A percentile compares a stretch with the other conserved stretches of the same genome.
Evolutionary conservation across 2,888 invertebrate genomes (phyloP).

Genomic region (Acronicta aceris): DNA sequence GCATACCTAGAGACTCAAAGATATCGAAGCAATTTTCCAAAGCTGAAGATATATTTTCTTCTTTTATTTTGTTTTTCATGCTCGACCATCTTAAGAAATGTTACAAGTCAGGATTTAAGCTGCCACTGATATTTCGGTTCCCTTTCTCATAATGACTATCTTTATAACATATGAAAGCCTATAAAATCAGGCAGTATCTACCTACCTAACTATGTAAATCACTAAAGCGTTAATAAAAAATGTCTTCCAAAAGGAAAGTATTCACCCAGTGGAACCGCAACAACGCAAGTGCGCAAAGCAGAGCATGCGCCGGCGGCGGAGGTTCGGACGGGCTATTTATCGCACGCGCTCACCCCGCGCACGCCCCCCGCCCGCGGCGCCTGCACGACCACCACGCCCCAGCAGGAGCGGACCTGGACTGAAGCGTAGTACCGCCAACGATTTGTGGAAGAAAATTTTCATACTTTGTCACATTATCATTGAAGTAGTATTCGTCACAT

Average conservation of each 20-base stretch:
- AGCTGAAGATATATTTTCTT: too few species aligned
- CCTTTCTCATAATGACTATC: too few species aligned
- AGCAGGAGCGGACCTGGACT: constrained; percentile 68
- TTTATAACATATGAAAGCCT: too few species aligned
- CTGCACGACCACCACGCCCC: constrained; percentile 79
- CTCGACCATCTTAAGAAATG: too few species aligned
- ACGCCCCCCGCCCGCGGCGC: constrained; percentile 71
- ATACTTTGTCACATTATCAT: not conserved
- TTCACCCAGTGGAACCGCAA: constrained; percentile 32
- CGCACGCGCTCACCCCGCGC: constrained; percentile 73
- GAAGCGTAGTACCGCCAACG: not conserved
- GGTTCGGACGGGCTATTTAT: constrained; percentile 73
- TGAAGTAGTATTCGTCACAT: too few species aligned
- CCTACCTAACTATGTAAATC: too few species aligned
- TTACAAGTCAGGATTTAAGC: too few species aligned
- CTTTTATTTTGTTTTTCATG: too few species aligned
- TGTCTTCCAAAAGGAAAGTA: constrained; percentile 12
- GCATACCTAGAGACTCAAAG: too few species aligned
- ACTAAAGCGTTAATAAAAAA: not conserved
- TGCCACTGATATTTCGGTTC: too few species aligned
- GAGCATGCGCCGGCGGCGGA: constrained; percentile 76
- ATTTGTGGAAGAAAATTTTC: not conserved
- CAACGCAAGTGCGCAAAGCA: constrained; percentile 69
- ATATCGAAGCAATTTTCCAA: too few species aligned
- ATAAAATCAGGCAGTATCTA: too few species aligned